A percentile compares a stretch with the other conserved stretches of the same genome.
These are phyloP conservation scores for Machaerirhynchus nigripectus DNA, from an alignment of 2,113 vertebrate species.

Conservation along the genomic window DNA sequence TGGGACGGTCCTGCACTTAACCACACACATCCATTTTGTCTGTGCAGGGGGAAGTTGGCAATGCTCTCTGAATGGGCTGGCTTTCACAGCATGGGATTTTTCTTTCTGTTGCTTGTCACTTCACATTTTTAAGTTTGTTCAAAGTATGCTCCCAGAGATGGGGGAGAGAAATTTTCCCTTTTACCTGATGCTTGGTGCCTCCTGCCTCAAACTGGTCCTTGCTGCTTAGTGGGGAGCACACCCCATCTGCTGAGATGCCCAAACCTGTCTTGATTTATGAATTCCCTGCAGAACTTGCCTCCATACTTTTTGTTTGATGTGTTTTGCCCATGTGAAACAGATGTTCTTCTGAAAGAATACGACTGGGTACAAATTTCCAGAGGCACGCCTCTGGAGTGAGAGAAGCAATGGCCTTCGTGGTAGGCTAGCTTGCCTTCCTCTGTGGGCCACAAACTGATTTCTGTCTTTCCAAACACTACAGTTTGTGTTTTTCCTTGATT, in stretches of 20 bases:
- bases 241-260: neutral
- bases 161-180: neutral
- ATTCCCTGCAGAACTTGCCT: neutral
- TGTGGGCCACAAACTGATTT: neutral
- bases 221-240: neutral
- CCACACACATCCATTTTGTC: neutral
- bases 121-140: neutral
- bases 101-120: neutral
- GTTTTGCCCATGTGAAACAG: neutral
- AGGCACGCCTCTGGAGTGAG: neutral
- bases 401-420: neutral
- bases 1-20: neutral
- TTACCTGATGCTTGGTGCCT: neutral
- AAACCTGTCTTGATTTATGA: neutral
- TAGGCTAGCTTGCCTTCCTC: neutral
- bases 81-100: neutral
- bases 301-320: neutral
- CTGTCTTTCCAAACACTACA: neutral
- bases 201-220: neutral
- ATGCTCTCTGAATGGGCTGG: neutral
- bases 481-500: neutral
- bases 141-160: neutral
- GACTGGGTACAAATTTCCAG: neutral
- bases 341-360: neutral
- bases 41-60: neutral